A percentile compares a stretch with the other conserved stretches of the same genome.
These are phyloP conservation scores for Bos javanicus DNA, from an alignment of 2,113 vertebrate genomes.

Conservation along the genomic window DNA sequence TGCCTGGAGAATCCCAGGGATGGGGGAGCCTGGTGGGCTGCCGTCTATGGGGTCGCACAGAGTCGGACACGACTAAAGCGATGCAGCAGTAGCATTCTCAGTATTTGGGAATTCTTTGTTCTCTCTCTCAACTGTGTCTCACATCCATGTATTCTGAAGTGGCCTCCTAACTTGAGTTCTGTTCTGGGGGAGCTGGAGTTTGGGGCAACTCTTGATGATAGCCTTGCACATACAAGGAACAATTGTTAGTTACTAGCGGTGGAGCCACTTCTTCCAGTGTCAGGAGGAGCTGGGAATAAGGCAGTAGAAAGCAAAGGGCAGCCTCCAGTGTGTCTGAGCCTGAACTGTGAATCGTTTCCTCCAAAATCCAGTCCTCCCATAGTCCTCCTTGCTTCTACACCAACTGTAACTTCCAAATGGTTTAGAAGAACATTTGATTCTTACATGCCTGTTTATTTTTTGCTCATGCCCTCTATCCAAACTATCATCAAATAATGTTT, in stretches of 20 bases:
- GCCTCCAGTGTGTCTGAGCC: fast-evolving
- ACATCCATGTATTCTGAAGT: background rate
- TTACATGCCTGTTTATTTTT: no score
- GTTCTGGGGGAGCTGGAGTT: background rate
- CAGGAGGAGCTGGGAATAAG: background rate
- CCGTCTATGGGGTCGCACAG: no score
- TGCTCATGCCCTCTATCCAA: fast-evolving
- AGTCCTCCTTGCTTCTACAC: background rate
- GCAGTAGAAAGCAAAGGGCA: background rate
- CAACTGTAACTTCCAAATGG: background rate
- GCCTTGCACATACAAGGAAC: background rate
- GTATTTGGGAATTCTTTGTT: background rate
- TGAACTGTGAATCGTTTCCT: background rate
- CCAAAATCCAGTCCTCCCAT: fast-evolving
- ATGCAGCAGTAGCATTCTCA: no score
- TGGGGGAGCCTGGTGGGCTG: no score
- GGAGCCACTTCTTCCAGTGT: background rate
- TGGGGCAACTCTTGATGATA: background rate
- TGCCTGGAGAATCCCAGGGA: no score
- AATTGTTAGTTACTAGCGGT: background rate
- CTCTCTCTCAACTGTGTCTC: background rate
- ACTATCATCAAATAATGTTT: background rate
- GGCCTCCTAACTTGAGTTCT: background rate
- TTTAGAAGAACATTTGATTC: background rate
- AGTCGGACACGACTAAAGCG: no score